phyloP scores from a whole-genome alignment of 2,113 vertebrate genomes.

The Recurvirostra avosetta region DNA sequence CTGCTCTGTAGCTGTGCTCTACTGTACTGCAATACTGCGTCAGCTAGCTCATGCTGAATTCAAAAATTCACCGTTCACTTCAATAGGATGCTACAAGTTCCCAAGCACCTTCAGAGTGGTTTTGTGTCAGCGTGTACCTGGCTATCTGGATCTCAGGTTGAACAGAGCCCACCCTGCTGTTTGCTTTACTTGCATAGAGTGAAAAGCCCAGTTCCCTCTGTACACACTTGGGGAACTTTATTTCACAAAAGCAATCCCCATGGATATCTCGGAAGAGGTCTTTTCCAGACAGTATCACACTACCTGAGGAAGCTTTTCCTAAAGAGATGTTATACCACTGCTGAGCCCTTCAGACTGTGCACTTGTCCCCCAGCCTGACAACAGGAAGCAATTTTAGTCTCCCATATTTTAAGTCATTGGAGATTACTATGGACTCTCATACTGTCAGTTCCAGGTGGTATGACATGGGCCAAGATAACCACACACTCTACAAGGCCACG shows the following conservation, averaged over 20 bases:
- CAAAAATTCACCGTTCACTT: background rate
- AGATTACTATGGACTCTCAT: background rate
- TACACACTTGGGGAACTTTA: fast-evolving
- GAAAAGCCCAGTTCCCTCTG: fast-evolving
- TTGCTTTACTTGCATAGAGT: fast-evolving
- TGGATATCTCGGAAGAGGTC: fast-evolving
- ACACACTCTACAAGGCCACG: background rate
- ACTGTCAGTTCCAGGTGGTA: background rate
- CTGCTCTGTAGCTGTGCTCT: background rate
- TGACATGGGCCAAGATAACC: background rate
- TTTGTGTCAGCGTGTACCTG: fast-evolving
- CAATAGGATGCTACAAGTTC: too few relatives aligned
- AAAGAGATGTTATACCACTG: background rate
- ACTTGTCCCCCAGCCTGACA: background rate
- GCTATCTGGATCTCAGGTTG: fast-evolving
- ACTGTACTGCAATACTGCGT: fast-evolving
- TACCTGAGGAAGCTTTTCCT: background rate
- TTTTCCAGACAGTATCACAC: background rate
- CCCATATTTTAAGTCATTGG: background rate
- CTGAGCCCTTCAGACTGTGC: background rate
- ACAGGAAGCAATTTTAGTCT: background rate
- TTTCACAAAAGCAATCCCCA: background rate
- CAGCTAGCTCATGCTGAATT: background rate
- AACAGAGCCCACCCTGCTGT: background rate
- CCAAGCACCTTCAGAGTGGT: background rate